These are phyloP conservation scores for Petroica traversi DNA, from an alignment of 2,113 vertebrate genomes.

Conservation along the genomic window DNA sequence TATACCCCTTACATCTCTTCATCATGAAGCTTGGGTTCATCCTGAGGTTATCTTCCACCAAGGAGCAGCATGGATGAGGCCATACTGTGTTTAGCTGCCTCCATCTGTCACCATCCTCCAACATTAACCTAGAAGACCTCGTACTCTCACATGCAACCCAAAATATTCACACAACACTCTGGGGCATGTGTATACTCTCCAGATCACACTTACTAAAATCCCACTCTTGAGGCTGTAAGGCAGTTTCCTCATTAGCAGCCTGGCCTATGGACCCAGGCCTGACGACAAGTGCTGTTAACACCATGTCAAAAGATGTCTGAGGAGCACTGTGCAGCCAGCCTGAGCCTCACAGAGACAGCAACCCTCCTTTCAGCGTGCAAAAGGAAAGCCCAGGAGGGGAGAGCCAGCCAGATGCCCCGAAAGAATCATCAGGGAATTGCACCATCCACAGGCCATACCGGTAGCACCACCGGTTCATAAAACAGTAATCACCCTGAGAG, in stretches of 20 bases:
- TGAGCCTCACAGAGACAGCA: neutral
- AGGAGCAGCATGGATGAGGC: neutral
- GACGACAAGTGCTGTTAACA: constrained; percentile 33
- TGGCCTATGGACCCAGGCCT: constrained; percentile 5
- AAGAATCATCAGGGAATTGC: neutral
- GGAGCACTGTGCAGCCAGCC: neutral
- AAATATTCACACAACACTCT: constrained; percentile 51
- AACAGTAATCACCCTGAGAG: neutral
- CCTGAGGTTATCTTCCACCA: constrained; percentile 2
- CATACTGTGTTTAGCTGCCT: constrained; percentile 13
- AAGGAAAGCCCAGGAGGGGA: neutral
- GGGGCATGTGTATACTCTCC: constrained; percentile 37
- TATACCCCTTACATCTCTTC: neutral
- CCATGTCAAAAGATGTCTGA: constrained; percentile 24
- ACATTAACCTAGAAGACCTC: constrained; percentile 24
- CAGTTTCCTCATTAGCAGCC: neutral
- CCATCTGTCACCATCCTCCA: constrained; percentile 33
- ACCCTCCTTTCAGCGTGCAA: neutral
- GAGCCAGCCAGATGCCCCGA: neutral
- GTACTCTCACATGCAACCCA: neutral
- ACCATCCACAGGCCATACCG: neutral
- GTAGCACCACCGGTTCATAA: neutral
- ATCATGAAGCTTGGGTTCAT: neutral
- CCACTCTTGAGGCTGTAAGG: neutral
- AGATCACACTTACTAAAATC: constrained; percentile 48